A percentile compares a stretch with the other conserved stretches of the same genome.
Conservation (phyloP, 2,113 vertebrate genomes). For the Desmodus rotundus region DNA sequence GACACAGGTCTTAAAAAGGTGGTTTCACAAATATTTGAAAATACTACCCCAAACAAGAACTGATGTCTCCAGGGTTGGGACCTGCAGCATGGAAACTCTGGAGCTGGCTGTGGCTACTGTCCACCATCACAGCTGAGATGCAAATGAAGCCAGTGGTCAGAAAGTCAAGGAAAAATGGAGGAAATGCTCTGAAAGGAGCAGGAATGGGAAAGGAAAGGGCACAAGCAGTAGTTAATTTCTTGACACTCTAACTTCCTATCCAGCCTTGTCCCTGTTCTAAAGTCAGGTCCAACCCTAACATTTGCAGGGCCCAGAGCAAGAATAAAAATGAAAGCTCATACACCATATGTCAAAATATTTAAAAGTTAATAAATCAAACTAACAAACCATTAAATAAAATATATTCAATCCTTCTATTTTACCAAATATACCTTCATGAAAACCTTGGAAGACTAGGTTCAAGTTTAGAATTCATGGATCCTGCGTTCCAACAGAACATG, state of each 20-base stretch:
- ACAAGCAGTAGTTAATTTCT: neutral
- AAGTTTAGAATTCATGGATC: slow-evolving; percentile 38
- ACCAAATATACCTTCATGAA: slow-evolving; percentile 17
- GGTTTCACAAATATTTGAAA: slow-evolving; percentile 33
- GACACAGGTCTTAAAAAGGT: neutral
- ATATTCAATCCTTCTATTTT: neutral
- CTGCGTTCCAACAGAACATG: neutral
- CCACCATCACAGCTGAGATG: neutral
- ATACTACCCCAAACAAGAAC: neutral
- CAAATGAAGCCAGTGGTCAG: slow-evolving; percentile 8
- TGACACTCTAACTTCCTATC: neutral
- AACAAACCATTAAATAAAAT: slow-evolving; percentile 4
- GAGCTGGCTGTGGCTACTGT: neutral
- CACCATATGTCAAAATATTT: neutral
- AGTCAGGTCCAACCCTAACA: neutral
- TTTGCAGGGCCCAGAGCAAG: neutral
- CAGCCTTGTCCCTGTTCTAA: neutral
- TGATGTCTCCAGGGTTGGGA: neutral
- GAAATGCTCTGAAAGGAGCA: neutral
- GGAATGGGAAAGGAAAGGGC: neutral
- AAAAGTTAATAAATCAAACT: slow-evolving; percentile 30
- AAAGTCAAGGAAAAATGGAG: neutral
- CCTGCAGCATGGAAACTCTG: neutral
- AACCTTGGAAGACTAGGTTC: neutral
- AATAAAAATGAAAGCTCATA: no score